Base-by-base conservation (phyloP, 2,888 invertebrate species). In the Gymnoscelis rufifasciata region DNA sequence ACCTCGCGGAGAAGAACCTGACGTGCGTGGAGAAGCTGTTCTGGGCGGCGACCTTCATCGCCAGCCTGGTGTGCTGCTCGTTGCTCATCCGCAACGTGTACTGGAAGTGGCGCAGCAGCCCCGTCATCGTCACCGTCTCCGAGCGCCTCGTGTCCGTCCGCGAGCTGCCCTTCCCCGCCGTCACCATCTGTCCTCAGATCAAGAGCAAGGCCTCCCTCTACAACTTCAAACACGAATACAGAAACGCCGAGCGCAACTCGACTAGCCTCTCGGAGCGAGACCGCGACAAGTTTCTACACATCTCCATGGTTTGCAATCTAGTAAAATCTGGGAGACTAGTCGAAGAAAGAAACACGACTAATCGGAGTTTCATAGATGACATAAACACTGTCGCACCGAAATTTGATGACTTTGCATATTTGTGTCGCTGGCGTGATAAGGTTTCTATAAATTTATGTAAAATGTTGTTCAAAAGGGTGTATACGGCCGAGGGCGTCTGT, bases 171-270 rank as follows among this genome's bases (percentile, higher is more conserved):
- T 77, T 76, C 51, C 77, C n/a, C 11, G 43, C 7, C 13, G 13
- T 11, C 30, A 72, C 74, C 3, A 71, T 77, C 36, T 77, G 77
- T 39, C 74, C 76, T 0, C 64, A 70, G 47, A 53, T 59, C 12
- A 75, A 33, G 1, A 15, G 31, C 14, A 33, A 33, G 14, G 56
- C n/a, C 56, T 37, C 23, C 12, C 3, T 27, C 42, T 73, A 67
- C 45, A 66, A 70, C 28, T 72, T 61, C 12, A 54, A 61, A 0
- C 19, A 42, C 4, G 49, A 49, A 38, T 36, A 44, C 11, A 0
- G 44, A 0, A 38, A 23, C 11, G 5, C 7, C 2, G 10, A 8
- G 8, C 8, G n/a, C 3, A 11, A 33, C n/a, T 6, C 6, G 1
- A 13, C 15, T 2, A 11, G 12, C 10, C 15, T 7, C 7, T 26